Conservation (phyloP, 53 echinoderm and acorn worm genomes). For the Zoroaster sp. region DNA sequence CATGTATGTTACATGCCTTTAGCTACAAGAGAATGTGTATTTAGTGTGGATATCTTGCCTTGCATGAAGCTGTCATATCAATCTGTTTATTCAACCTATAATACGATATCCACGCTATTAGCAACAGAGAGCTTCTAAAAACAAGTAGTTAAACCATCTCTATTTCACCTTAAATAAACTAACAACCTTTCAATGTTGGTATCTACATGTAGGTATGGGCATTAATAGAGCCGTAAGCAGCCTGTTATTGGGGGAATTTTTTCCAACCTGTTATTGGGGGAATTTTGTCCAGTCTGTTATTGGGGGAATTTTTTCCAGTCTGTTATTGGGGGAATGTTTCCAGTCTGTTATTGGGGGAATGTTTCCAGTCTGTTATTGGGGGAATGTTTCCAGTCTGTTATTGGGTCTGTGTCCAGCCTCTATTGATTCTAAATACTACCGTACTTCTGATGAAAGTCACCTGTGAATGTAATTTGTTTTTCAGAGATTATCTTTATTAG, state of each 20-base stretch:
- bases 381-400: neutral
- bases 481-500: no score
- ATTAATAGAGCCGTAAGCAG: neutral
- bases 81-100: constrained; percentile 15
- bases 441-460: neutral
- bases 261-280: no score
- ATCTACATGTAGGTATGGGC: neutral
- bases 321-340: no score
- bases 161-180: neutral
- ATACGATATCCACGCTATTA: constrained; percentile 25
- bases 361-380: neutral
- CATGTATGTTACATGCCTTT: neutral
- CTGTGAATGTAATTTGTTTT: no score
- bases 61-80: neutral
- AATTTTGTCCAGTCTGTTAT: no score
- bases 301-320: no score
- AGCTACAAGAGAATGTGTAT: neutral
- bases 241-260: neutral
- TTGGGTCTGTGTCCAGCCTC: neutral
- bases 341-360: neutral
- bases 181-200: neutral
- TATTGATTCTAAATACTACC: neutral
- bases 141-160: neutral
- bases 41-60: neutral
- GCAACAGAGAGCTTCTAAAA: neutral